Evolutionary conservation across 2,113 vertebrate genomes (phyloP).

Genomic region (Clinocottus analis): DNA sequence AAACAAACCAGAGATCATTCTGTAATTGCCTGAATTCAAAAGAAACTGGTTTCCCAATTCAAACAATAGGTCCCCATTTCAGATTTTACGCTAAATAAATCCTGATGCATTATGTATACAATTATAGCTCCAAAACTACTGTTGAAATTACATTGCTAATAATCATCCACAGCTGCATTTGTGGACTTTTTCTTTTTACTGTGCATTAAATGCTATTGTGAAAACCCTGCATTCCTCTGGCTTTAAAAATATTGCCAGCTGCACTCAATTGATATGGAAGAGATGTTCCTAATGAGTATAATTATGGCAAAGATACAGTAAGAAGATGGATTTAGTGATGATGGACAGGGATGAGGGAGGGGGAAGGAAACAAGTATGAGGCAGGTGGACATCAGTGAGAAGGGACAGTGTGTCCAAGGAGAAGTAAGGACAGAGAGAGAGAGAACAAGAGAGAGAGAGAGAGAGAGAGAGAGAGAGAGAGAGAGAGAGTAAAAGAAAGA

Average conservation of each 20-base stretch:
- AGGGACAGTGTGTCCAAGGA: constrained; percentile 15
- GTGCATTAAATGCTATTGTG: neutral
- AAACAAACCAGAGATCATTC: neutral
- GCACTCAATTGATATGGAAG: neutral
- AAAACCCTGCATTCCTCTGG: neutral
- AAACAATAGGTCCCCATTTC: neutral
- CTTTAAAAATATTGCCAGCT: neutral
- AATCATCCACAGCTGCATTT: neutral
- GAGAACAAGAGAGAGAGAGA: neutral
- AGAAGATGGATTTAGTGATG: constrained; percentile 24
- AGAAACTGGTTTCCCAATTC: neutral
- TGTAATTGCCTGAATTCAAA: neutral
- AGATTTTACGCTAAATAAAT: neutral
- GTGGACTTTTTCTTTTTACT: neutral
- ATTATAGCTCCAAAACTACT: constrained; percentile 1
- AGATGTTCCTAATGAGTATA: constrained; percentile 19
- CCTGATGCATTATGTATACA: neutral
- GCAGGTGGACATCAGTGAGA: neutral
- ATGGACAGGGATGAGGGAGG: constrained; percentile 5
- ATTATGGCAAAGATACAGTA: constrained; percentile 1
- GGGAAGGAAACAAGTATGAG: constrained; percentile 2
- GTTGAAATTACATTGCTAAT: neutral
- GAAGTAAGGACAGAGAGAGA: constrained; percentile 8
- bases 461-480: neutral
- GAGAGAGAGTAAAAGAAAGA: neutral